Base-by-base conservation (phyloP, 2,888 invertebrate species). In the Drosophila incognita region DNA sequence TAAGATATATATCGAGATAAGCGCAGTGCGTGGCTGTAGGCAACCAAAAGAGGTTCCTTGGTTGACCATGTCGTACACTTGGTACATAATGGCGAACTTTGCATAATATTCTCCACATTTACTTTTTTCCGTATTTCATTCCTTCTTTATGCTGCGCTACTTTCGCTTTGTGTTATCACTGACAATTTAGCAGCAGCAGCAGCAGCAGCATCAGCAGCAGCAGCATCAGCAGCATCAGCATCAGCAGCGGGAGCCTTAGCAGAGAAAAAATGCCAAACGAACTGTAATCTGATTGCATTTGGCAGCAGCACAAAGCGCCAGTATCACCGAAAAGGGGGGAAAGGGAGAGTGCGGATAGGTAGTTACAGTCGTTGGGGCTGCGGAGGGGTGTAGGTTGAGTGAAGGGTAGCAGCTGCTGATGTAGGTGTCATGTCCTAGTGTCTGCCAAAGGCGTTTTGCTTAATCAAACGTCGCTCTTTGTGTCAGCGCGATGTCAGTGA, bases 201-300 rank as follows among this genome's bases (percentile, higher is more conserved):
- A 42, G 36, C 40, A 35, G 36, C 10, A 49, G 35, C 35, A 24
- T 6, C 35, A 5, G 0, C 31, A 69, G 49, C 27, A 11, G 42
- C 3, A 21, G 21, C 11, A 4, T 2, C 46, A 29, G 21, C 60
- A 70, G 70, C 31, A 8, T 0, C 31, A 31, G 31, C 40, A 42
- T 49, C 42, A 71, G 49, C 27, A 6, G 21, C 1, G 6, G 46
- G 4, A 21, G 42, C 6, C 8, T 8, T 24, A 40, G 40, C 60
- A 70, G 74, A 69, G 51, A 59, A 62, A 58, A 61, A 71, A 69
- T 57, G 70, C 61, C 85, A 82, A 88, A 81, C 83, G 79, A 89
- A 74, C 69, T 84, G 83, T 87, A 86, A 89, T 89, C 89, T 89
- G 87, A 86, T 89, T 86, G 89, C 85, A 87, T 87, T 83, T 87